These are phyloP conservation scores for Meteorus colon DNA, from an alignment of 2,888 invertebrate genomes.

Conservation along the genomic window DNA sequence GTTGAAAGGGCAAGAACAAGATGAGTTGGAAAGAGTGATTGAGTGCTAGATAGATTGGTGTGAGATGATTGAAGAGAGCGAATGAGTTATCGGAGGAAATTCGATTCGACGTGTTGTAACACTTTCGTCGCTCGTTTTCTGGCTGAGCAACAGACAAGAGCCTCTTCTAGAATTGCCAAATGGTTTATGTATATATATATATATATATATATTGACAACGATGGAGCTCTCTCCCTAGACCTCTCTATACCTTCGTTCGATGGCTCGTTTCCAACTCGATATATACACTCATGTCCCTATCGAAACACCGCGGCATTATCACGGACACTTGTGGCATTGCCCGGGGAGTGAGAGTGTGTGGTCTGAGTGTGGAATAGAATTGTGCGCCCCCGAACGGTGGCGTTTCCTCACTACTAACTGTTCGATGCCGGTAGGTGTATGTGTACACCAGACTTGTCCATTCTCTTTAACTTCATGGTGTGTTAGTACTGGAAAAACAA, in stretches of 20 bases:
- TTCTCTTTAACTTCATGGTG: neutral
- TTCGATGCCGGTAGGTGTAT: neutral
- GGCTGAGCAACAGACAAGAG: conserved; percentile 15
- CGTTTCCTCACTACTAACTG: neutral
- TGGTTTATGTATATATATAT: conserved; percentile 23
- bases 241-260: conserved; percentile 17
- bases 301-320: conserved; percentile 45
- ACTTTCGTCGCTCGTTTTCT: conserved; percentile 16
- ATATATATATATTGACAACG: conserved; percentile 21
- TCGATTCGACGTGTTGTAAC: conserved; percentile 5
- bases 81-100: conserved; percentile 2
- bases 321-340: conserved; percentile 46
- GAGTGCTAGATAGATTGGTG: conserved; percentile 11
- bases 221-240: neutral
- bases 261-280: conserved; percentile 52
- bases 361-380: neutral
- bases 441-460: neutral
- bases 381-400: neutral
- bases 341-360: conserved; percentile 16
- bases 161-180: conserved; percentile 17
- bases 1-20: neutral
- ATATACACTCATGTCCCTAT: conserved; percentile 45
- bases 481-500: too few species aligned
- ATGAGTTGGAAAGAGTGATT: conserved; percentile 12
- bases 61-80: conserved; percentile 14